Evolutionary conservation across 2,888 invertebrate species (phyloP), one percentile per base, ranked within the genome.

Genomic region (Carpatolechia fugitivella): DNA sequence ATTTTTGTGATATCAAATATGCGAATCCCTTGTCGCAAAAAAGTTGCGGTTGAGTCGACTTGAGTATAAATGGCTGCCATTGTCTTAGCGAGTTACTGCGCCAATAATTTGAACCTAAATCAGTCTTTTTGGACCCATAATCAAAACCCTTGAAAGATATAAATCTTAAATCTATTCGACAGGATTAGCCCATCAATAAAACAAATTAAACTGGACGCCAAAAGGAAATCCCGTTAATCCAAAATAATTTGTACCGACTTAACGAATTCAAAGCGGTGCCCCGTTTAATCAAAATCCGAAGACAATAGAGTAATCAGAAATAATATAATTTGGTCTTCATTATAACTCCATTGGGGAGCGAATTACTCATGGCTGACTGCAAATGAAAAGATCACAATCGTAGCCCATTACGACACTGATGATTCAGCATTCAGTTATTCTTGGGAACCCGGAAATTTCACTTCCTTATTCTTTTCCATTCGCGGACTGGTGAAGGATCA

Each of bases 321-420:
- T 84, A 82, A 80, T 80, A 77, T 76, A 79, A 85, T 85, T 85
- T 78, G 76, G 69, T 75, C 73, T 83, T 83, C 80, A 80, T 84
- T 85, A 84, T 82, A 82, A 82, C 77, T 78, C 75, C 72, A 78
- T 80, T 72, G 74, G 62, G 68, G 70, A 16, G 63, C 8, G 68
- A 64, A 82, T 84, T 81, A 81, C 80, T 82, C 72, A 79, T 76
- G 78, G 80, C 74, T 79, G 74, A 76, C 78, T 84, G 83, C 79
- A 82, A 84, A 87, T 84, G 85, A 84, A 85, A 85, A 85, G 85
- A 87, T 88, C 80, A 76, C 80, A 86, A 88, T 88, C 86, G 70
- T 60, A 61, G 65, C 68, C 72, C 74, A 82, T 82, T 83, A 82
- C 69, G 60, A 59, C 48, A 66, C 62, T 74, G 80, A 79, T 82